Base-by-base conservation (phyloP, 2,888 invertebrate genomes). In the Liodrosophila aerea region DNA sequence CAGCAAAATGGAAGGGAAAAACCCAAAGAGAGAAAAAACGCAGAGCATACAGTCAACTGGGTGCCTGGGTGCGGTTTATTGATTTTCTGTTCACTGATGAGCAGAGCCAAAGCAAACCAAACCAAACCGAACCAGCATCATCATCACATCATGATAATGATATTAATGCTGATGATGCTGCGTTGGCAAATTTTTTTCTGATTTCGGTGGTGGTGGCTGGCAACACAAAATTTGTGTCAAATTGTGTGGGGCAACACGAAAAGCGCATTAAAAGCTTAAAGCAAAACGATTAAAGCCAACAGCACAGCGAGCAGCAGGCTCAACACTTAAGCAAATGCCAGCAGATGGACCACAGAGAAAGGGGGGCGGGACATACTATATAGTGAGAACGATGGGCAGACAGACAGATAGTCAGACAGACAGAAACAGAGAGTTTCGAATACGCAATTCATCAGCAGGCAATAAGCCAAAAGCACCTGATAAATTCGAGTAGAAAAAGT, bases 11-110 rank as follows among this genome's bases (percentile, higher is more conserved):
- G 22, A 51, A 8, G 29, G 3, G 13, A 34, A 13, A 51, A 34
- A 40, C 29, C 30, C 15, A 36, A 22, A 47, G 15, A 58, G 34
- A 46, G n/a, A 39, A 40, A 58, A 37, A 4, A 44, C 13, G 52
- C 15, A 40, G 47, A 36, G 11, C 44, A 22, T 51, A 13, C 56
- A 12, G 33, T 12, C 11, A 39, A 45, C 52, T 64, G 37, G 29
- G 59, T n/a, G 59, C 57, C 67, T 66, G 85, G 80, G 85, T 85
- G 80, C 73, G 80, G 85, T 66, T 22, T 85, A 81, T 81, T 85
- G 80, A 81, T 81, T 81, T 81, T 85, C 64, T 71, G 46, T 57
- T 62, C 68, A 44, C 57, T 72, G 76, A 72, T 76, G 68, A 76
- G 72, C 62, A 65, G 62, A n/a, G n/a, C n/a, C n/a, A n/a, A n/a